Evolutionary conservation across 1,140 invertebrate genomes (phyloP), one percentile per base, ranked within the genome.

Genomic region (Oncopeltus fasciatus): DNA sequence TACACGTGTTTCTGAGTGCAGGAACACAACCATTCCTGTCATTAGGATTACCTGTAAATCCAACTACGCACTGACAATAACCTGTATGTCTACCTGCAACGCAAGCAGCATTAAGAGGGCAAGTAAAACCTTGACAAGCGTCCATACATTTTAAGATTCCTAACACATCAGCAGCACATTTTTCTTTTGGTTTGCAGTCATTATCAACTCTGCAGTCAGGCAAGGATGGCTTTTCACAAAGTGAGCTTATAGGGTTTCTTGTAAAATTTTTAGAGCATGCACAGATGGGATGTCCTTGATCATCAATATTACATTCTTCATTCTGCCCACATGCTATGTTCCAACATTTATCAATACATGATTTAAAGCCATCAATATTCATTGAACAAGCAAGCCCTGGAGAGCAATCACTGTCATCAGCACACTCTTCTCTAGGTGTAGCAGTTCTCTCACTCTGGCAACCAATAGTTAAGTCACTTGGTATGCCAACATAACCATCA

Each of bases 21-120:
- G 79, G 78, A 64, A 83, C 77, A 69, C 92, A 95, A 11, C 92
- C 92, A 63, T 83, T 84, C 18, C 91, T 79, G 70, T 92, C 89
- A 68, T 92, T 90, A 4, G 91, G 89, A 77, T 93, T 92, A 18
- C 90, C 91, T 21, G 81, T 80, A 70, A 81, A 92, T 2, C 87
- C 88, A n/a, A 79, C 70, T 2, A 86, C 72, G 71, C 90, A 93
- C 68, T 87, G 82, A 69, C 90, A 93, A 65, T 82, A 79, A 43
- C 84, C 87, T 67, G 80, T 79, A 67, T 92, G 89, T 60, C 81
- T 79, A 33, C 75, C 76, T 0, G 88, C 83, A 4, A 88, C 70
- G 74, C 91, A 94, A 63, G 84, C 80, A 0, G 90, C 85, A 71
- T 93, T 90, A 56, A 79, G 77, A 0, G 89, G 84, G 69, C 91